Conservation (phyloP, 1,140 invertebrate genomes). For the Pseudomyrmex cubaensis region DNA sequence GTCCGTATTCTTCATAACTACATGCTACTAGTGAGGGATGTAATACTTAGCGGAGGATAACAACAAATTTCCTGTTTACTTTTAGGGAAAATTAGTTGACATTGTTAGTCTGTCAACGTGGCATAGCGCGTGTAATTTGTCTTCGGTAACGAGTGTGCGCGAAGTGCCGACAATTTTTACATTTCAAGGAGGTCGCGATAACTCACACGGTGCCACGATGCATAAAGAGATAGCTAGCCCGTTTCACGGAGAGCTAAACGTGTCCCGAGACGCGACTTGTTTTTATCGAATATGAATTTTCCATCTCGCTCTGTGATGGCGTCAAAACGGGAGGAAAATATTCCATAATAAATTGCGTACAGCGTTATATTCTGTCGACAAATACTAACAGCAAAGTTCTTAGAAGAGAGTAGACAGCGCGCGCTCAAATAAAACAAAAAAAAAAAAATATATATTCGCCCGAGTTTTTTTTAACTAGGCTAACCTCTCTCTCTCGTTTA, state of each 20-base stretch:
- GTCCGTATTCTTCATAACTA: not conserved
- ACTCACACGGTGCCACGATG: not conserved
- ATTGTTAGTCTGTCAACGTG: not conserved
- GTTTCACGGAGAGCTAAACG: too few species aligned
- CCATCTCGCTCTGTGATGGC: not conserved
- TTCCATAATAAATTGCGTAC: constrained; percentile 18
- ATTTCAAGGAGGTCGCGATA: not conserved
- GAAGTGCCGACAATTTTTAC: not conserved
- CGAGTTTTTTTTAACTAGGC: constrained; percentile 9
- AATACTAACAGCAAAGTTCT: constrained; percentile 27
- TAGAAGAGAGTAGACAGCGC: not conserved
- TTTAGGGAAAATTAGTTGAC: not conserved
- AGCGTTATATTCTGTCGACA: not conserved
- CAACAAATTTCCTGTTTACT: not conserved
- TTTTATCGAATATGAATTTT: constrained; percentile 7
- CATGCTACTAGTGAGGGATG: not conserved
- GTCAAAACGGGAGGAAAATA: not conserved
- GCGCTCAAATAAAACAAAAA: not conserved
- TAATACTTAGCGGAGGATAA: not conserved
- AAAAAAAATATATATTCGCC: not conserved
- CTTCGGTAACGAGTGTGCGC: not conserved
- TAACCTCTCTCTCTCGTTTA: constrained; percentile 16
- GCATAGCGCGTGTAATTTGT: too few species aligned
- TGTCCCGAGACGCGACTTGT: not conserved
- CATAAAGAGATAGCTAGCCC: constrained; percentile 2